Conservation (phyloP, 2,888 invertebrate species). For the Plebejus anna region DNA sequence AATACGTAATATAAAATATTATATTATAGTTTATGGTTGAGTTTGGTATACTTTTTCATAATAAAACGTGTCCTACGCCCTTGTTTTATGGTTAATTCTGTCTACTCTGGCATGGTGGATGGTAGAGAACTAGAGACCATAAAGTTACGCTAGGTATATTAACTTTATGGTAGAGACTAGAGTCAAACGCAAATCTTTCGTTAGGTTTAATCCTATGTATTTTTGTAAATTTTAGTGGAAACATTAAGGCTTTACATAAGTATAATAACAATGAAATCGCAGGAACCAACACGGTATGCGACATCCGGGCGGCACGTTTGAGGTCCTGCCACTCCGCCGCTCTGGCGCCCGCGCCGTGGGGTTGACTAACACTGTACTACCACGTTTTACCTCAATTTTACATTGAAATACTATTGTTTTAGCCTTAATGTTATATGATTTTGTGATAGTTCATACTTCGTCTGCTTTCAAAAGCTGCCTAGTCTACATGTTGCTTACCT, state of each 20-base stretch:
- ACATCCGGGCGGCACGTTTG: slow-evolving; percentile 40
- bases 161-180: too few relatives aligned
- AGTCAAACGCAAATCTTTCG: too few relatives aligned
- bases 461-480: background rate
- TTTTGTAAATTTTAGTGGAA: background rate
- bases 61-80: too few relatives aligned
- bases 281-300: slow-evolving; percentile 33
- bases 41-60: too few relatives aligned
- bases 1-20: too few relatives aligned
- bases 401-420: slow-evolving; percentile 39
- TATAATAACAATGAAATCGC: slow-evolving; percentile 28
- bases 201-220: background rate
- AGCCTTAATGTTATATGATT: background rate
- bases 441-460: background rate
- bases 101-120: too few relatives aligned
- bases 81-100: too few relatives aligned
- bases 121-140: too few relatives aligned
- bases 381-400: slow-evolving; percentile 48
- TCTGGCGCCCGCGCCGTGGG: slow-evolving; percentile 41
- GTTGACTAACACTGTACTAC: slow-evolving; percentile 47
- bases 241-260: background rate
- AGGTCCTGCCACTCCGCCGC: slow-evolving; percentile 40
- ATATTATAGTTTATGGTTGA: too few relatives aligned
- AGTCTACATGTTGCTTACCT: too few relatives aligned
- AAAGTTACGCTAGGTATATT: too few relatives aligned